These are phyloP conservation scores for Anoplius nigerrimus DNA, from an alignment of 2,888 invertebrate genomes.

Conservation along the genomic window DNA sequence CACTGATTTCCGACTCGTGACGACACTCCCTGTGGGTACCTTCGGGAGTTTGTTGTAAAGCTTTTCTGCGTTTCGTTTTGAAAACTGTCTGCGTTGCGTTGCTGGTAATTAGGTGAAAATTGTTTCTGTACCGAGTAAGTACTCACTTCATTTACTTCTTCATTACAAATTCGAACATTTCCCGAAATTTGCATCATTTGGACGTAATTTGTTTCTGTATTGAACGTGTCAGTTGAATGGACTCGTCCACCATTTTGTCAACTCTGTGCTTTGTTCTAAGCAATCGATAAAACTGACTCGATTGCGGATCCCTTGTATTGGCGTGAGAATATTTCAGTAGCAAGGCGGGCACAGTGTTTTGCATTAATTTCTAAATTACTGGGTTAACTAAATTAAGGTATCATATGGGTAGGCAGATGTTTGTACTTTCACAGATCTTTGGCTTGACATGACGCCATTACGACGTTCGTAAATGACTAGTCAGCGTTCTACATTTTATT, in stretches of 20 bases:
- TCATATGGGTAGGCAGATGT: too few relatives aligned
- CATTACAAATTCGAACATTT: neutral
- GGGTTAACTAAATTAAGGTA: too few relatives aligned
- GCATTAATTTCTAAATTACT: too few relatives aligned
- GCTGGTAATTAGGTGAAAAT: neutral
- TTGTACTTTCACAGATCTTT: too few relatives aligned
- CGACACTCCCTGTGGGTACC: too few relatives aligned
- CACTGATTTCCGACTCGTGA: too few relatives aligned
- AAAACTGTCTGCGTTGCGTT: slow-evolving; percentile 5
- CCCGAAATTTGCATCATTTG: neutral
- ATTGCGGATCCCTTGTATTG: neutral
- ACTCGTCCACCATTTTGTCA: neutral
- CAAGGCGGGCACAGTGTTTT: neutral
- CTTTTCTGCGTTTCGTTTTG: neutral
- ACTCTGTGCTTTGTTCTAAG: neutral
- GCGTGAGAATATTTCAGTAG: neutral
- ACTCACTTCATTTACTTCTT: neutral
- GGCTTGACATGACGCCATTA: neutral
- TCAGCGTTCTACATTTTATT: neutral
- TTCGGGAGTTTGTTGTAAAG: neutral
- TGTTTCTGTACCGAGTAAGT: neutral
- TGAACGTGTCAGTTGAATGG: too few relatives aligned
- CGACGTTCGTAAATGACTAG: neutral
- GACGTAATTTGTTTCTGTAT: neutral
- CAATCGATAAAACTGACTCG: neutral